A percentile compares a stretch with the other conserved stretches of the same genome.
phyloP scores from a whole-genome alignment of 2,797 vertebrate genomes.

The Merluccius polli region DNA sequence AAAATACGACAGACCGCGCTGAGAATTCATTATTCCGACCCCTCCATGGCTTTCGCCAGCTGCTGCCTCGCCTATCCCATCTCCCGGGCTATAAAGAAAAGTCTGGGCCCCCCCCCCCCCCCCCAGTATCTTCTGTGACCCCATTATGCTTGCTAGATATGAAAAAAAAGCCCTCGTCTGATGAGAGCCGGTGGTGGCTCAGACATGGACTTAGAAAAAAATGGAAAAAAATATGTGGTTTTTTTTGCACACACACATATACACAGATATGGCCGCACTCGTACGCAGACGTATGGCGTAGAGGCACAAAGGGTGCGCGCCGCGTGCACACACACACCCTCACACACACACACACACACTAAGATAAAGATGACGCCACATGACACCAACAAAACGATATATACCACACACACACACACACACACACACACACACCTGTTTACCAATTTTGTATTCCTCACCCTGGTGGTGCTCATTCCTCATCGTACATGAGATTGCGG shows the following conservation, averaged over 20 bases:
- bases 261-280: too few relatives aligned
- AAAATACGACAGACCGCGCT: conserved; percentile 36
- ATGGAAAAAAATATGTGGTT: conserved; percentile 10
- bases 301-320: too few relatives aligned
- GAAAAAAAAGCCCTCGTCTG: conserved; percentile 39
- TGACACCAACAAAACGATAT: too few relatives aligned
- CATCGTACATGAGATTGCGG: conserved; percentile 30
- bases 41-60: conserved; percentile 36
- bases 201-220: conserved; percentile 31
- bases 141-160: conserved; percentile 64
- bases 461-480: conserved; percentile 28
- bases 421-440: background rate
- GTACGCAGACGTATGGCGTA: too few relatives aligned
- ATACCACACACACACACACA: conserved; percentile 25
- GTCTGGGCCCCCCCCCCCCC: conserved; percentile 21
- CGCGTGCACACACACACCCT: too few relatives aligned
- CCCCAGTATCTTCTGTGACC: conserved; percentile 60
- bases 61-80: conserved; percentile 34
- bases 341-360: too few relatives aligned
- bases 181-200: conserved; percentile 47
- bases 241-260: too few relatives aligned
- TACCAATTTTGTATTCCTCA: conserved; percentile 12
- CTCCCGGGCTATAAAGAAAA: conserved; percentile 59
- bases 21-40: conserved; percentile 69
- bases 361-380: too few relatives aligned